These are phyloP conservation scores for Muscina levida DNA, from an alignment of 2,888 invertebrate species.

Conservation along the genomic window DNA sequence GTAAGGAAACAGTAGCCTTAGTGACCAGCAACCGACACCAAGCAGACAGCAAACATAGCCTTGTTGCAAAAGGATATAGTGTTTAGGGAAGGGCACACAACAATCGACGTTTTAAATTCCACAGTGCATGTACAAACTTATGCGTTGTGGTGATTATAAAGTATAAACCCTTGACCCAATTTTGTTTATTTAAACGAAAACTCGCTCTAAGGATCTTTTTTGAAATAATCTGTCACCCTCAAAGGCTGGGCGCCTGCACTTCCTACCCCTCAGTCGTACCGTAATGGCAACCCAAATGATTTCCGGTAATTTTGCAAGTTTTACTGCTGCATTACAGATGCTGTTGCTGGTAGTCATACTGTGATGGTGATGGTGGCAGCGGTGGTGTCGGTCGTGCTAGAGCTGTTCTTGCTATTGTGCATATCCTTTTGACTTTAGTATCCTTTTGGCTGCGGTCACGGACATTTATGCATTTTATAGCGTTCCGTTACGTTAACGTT, in stretches of 20 bases:
- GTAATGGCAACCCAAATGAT: neutral
- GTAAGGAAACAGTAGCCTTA: constrained; percentile 2
- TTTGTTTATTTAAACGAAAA: constrained; percentile 53
- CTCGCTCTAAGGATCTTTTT: neutral
- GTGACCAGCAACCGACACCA: neutral
- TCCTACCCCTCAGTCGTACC: too few relatives aligned
- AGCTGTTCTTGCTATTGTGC: neutral
- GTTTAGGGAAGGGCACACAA: too few relatives aligned
- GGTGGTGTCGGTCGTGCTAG: neutral
- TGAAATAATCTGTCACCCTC: too few relatives aligned
- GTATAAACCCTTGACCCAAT: constrained; percentile 60
- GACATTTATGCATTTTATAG: constrained; percentile 23
- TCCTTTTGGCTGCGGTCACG: constrained; percentile 50
- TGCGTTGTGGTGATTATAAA: constrained; percentile 6
- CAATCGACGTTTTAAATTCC: too few relatives aligned
- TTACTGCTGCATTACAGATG: constrained; percentile 10
- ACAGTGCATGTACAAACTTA: too few relatives aligned
- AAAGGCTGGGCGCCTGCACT: too few relatives aligned
- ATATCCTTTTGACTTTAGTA: constrained; percentile 22
- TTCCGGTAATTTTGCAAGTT: neutral
- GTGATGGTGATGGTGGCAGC: neutral
- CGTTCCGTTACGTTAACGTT: constrained; percentile 29
- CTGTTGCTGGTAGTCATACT: neutral
- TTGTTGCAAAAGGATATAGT: too few relatives aligned
- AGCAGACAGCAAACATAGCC: too few relatives aligned